phyloP scores from a whole-genome alignment of 2,113 vertebrate species.

The Sinocyclocheilus anophthalmus region DNA sequence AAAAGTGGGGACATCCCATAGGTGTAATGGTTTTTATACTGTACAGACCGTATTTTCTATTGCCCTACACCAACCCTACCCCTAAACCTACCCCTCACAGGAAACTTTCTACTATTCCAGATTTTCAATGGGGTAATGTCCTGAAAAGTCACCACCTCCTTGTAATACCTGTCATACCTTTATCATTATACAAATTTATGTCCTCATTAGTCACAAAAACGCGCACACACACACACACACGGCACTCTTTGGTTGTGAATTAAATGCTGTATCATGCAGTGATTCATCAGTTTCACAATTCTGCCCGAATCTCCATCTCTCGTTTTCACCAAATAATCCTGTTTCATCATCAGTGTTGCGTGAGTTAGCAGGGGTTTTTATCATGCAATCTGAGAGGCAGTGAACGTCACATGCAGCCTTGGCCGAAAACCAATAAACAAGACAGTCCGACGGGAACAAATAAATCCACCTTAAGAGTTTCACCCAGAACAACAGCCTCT shows the following conservation, averaged over 20 bases:
- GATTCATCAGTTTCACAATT: slow-evolving; percentile 46
- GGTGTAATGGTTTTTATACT: no score
- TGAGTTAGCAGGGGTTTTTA: neutral
- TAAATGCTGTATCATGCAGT: slow-evolving; percentile 34
- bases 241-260: neutral
- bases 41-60: no score
- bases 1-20: no score
- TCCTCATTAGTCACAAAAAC: neutral
- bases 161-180: no score
- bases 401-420: neutral
- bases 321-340: slow-evolving; percentile 28
- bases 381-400: neutral
- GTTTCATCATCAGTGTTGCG: neutral
- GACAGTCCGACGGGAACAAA: neutral
- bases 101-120: no score
- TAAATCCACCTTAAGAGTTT: neutral
- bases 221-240: neutral
- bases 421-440: slow-evolving; percentile 10
- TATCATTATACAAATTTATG: no score
- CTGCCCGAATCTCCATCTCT: neutral
- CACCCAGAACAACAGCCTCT: neutral
- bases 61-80: no score
- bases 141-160: no score
- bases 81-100: no score
- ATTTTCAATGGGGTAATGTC: no score